Evolutionary conservation across 2,797 vertebrate genomes (phyloP).

Genomic region (Threskiornis aethiopicus): DNA sequence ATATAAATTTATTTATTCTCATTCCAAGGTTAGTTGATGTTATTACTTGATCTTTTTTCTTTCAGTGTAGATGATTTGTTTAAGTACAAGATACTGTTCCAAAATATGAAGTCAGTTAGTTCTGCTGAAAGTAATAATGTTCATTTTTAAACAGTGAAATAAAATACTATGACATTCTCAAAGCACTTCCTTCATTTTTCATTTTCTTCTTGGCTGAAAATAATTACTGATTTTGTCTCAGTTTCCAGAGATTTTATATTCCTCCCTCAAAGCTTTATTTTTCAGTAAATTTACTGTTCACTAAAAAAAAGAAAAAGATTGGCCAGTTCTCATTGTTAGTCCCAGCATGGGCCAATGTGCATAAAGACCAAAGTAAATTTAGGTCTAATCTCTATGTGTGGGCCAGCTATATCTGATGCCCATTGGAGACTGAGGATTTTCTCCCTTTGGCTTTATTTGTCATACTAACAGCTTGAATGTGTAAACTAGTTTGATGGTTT

Average conservation of each 20-base stretch:
- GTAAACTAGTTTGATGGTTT: background rate
- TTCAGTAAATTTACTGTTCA: background rate
- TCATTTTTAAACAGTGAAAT: background rate
- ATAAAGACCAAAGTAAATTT: background rate
- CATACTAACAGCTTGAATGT: background rate
- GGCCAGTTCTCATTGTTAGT: background rate
- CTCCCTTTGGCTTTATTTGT: background rate
- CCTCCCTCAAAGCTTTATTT: background rate
- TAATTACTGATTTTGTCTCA: background rate
- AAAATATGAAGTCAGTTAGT: background rate
- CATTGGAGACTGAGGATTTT: background rate
- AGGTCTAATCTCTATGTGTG: background rate
- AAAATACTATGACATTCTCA: background rate
- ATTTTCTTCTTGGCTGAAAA: background rate
- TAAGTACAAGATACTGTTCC: background rate
- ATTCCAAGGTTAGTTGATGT: background rate
- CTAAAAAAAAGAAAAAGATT: too few relatives aligned
- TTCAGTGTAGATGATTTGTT: background rate
- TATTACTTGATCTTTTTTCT: background rate
- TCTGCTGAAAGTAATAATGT: background rate
- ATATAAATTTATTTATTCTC: background rate
- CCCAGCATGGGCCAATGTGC: background rate
- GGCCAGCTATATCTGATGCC: background rate
- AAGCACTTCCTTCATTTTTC: background rate
- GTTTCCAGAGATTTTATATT: background rate